Conservation (phyloP, 2,113 vertebrate species). For the Labeo rohita region DNA sequence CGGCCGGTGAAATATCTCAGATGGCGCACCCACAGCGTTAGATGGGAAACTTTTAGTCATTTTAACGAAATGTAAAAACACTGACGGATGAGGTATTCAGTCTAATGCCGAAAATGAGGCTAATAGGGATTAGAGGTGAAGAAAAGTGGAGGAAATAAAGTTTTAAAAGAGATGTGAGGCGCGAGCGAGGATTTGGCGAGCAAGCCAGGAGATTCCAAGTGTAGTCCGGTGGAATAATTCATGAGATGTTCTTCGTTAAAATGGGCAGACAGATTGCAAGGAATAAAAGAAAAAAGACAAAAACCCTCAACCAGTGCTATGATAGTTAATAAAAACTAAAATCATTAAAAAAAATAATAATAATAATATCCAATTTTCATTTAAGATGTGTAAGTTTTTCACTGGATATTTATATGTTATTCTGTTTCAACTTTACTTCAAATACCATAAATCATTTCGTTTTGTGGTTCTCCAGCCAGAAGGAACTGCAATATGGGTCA, state of each 20-base stretch:
- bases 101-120: neutral
- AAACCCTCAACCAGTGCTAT: neutral
- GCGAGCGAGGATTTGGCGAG: neutral
- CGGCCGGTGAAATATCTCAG: neutral
- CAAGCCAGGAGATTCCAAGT: neutral
- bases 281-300: neutral
- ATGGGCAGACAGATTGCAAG: neutral
- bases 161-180: neutral
- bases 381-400: too few species aligned
- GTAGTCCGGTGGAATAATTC: constrained; percentile 5
- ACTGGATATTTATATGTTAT: neutral
- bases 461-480: neutral
- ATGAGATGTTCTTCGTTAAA: neutral
- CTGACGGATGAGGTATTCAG: neutral
- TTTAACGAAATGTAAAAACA: neutral
- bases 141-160: constrained; percentile 17
- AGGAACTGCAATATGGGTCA: neutral
- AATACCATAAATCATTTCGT: neutral
- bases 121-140: constrained; percentile 8
- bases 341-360: too few species aligned
- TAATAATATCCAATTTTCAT: too few species aligned
- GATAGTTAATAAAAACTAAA: neutral
- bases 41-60: neutral
- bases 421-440: neutral
- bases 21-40: neutral